A percentile compares a stretch with the other conserved stretches of the same genome.
phyloP scores from a whole-genome alignment of 2,113 vertebrate species.

The Romanogobio albipinnatus region DNA sequence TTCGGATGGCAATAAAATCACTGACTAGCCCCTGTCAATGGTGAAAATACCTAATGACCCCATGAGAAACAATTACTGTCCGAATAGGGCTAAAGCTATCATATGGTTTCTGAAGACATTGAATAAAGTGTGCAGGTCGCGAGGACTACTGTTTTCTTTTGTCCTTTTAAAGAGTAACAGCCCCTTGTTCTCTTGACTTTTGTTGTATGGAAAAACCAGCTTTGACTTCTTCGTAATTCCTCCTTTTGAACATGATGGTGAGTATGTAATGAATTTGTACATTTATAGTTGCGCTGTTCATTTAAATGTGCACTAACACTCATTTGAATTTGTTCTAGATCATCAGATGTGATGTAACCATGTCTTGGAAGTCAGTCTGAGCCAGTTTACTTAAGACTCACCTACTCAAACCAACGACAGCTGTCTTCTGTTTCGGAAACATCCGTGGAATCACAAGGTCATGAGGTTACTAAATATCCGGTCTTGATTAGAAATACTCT shows the following conservation, averaged over 20 bases:
- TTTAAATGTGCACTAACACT: not conserved
- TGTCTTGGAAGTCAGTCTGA: not conserved
- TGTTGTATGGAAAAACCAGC: not conserved
- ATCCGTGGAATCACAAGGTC: constrained; percentile 55
- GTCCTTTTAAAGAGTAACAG: not conserved
- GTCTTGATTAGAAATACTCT: constrained; percentile 62
- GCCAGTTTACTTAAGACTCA: not conserved
- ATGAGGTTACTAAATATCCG: constrained; percentile 69
- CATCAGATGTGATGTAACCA: not conserved
- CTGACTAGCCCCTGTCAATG: too few species aligned
- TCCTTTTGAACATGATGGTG: not conserved
- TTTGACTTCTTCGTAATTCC: not conserved
- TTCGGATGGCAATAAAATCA: too few species aligned
- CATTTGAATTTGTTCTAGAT: not conserved
- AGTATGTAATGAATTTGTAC: not conserved
- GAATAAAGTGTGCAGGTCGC: not conserved
- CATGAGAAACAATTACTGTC: too few species aligned
- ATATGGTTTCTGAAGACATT: not conserved
- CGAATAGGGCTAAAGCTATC: not conserved
- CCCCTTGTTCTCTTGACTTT: not conserved
- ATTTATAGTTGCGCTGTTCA: not conserved
- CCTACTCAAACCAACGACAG: not conserved
- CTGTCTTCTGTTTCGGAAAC: constrained; percentile 41
- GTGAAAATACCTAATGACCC: too few species aligned
- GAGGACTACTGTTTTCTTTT: not conserved